These are phyloP conservation scores for Bombus huntii DNA, from an alignment of 1,140 invertebrate species.

Conservation along the genomic window DNA sequence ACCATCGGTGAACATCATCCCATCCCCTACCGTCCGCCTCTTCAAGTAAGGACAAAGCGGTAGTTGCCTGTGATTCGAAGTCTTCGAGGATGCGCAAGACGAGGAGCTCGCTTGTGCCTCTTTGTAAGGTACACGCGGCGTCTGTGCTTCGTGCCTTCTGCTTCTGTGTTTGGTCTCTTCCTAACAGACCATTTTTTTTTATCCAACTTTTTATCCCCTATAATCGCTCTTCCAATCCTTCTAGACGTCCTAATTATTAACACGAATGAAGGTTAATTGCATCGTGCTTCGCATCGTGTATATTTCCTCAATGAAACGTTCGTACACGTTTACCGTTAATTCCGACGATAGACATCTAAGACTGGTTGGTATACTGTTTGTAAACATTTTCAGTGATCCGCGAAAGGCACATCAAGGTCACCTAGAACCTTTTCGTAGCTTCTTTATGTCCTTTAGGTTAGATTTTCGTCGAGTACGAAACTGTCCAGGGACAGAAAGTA, in stretches of 20 bases:
- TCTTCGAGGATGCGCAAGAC: slow-evolving; percentile 59
- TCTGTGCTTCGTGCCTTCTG: background rate
- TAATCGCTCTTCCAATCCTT: background rate
- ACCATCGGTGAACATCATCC: slow-evolving; percentile 57
- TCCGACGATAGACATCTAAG: slow-evolving; percentile 9
- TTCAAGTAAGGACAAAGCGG: slow-evolving; percentile 62
- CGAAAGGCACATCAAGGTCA: background rate
- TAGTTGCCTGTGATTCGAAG: slow-evolving; percentile 56
- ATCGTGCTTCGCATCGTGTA: background rate
- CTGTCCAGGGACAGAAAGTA: too few relatives aligned
- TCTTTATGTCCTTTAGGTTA: background rate
- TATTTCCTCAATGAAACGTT: background rate
- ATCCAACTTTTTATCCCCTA: background rate
- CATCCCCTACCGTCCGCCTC: slow-evolving; percentile 60
- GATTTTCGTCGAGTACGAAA: background rate
- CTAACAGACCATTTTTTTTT: background rate
- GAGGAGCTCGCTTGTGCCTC: slow-evolving; percentile 50
- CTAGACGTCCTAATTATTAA: background rate
- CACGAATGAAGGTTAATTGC: background rate
- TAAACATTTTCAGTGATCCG: slow-evolving; percentile 40
- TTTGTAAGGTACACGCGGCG: slow-evolving; percentile 47
- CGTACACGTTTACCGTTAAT: slow-evolving; percentile 24
- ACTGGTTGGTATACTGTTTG: slow-evolving; percentile 34
- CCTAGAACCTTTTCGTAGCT: background rate
- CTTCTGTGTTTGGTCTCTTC: background rate